Evolutionary conservation across 2,797 vertebrate genomes (phyloP), one percentile per base, ranked within the genome.

Genomic region (Peromyscus aztecus): DNA sequence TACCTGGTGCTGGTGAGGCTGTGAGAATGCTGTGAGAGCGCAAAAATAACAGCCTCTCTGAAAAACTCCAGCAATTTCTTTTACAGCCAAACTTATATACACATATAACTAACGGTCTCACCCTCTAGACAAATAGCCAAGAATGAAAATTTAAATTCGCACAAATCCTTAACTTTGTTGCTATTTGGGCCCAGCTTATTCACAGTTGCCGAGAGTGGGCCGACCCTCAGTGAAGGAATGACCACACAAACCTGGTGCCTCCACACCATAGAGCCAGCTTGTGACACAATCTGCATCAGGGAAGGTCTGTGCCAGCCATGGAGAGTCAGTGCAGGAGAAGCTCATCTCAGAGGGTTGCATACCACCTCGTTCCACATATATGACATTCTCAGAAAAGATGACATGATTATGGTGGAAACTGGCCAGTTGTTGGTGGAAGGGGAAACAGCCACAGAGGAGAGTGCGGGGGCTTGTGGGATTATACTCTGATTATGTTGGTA

Each of bases 1-100:
- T 8, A 46, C 24, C 14, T 3, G 29, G 6, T 57, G 27, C 11
- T 17, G 16, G 27, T 46, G 17, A 88, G 76, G 14, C 17, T 57
- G 3, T 59, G 6, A 34, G 37, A 57, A 69, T 1, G 0, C 4
- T n/a, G n/a, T n/a, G n/a, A n/a, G n/a, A n/a, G n/a, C n/a, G n/a
- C n/a, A n/a, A 49, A 52, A 37, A 19, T 16, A 21, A 49, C 1
- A 23, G 59, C 14, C 52, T 16, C 3, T 61, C n/a, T 78, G 27
- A n/a, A 77, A 87, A 96, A 46, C 2, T 21, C 24, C 10, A 0
- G 12, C 24, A 78, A 40, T 8, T 83, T 29, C 16, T 73, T 73
- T 52, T 24, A 65, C 55, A 78, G 21, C 21, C 37, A 71, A 84
- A 80, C 6, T 2, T 19, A 57, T 2, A 31, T 23, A 57, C 63